phyloP scores from a whole-genome alignment of 2,888 invertebrate genomes.

The Heliothis peltigera region DNA sequence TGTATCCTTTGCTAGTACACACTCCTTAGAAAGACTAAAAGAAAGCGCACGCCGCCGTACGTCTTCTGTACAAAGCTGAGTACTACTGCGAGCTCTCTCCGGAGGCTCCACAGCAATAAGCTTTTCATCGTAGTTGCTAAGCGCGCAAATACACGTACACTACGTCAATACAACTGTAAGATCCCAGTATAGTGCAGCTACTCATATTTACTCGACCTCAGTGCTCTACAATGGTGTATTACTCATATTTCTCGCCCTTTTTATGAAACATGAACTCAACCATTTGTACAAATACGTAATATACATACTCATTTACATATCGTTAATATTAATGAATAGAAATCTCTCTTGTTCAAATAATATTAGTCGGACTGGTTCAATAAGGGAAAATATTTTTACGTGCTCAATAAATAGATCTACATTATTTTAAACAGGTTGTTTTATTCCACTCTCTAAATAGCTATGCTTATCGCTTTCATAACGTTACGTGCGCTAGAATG shows the following conservation, averaged over 20 bases:
- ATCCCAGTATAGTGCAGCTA: conserved; percentile 8
- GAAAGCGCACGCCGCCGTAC: conserved; percentile 54
- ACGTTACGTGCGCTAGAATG: conserved; percentile 14
- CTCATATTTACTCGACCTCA: conserved; percentile 15
- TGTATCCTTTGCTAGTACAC: conserved; percentile 42
- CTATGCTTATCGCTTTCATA: conserved; percentile 27
- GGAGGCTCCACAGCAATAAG: conserved; percentile 66
- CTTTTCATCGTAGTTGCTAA: conserved; percentile 66
- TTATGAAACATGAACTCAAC: conserved; percentile 42
- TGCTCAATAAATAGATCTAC: conserved; percentile 23
- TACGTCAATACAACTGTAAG: conserved; percentile 28
- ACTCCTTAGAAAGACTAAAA: conserved; percentile 46
- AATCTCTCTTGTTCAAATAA: conserved; percentile 31
- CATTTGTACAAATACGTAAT: conserved; percentile 31
- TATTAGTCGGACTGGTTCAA: conserved; percentile 14
- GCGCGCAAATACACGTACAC: conserved; percentile 46
- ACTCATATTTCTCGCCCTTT: conserved; percentile 35
- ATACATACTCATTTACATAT: conserved; percentile 39
- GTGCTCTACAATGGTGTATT: background rate
- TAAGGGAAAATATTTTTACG: conserved; percentile 28
- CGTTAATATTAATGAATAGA: conserved; percentile 39
- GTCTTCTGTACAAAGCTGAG: conserved; percentile 68
- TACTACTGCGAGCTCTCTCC: conserved; percentile 64
- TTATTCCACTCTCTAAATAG: conserved; percentile 28
- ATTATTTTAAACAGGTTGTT: conserved; percentile 25